Evolutionary conservation across 2,888 invertebrate genomes (phyloP), one percentile per base, ranked within the genome.

Genomic region (Patella caerulea): DNA sequence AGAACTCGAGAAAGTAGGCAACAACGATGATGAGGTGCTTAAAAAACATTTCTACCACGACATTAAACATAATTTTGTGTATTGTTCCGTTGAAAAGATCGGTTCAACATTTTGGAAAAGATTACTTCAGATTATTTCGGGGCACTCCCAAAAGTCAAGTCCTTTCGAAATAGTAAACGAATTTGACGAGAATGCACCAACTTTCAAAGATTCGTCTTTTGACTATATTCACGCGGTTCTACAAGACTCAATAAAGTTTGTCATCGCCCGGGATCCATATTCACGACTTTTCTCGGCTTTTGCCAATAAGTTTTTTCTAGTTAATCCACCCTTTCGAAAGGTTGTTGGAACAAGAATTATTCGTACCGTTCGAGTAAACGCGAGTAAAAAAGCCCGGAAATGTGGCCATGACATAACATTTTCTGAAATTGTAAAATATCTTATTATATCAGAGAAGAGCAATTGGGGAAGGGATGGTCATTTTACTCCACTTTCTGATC

Each of bases 281-380:
- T 65, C 65, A 0, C n/a, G 65, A 19, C 65, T 65, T 19, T 65
- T 65, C n/a, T 65, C 65, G n/a, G 65, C n/a, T n/a, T 65, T 19
- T 65, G 19, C 12, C 3, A 65, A 65, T 65, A 65, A 65, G 65
- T n/a, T 65, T 65, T 65, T 65, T 65, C n/a, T 65, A 17, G n/a
- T 19, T 19, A 45, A 45, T 45, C 9, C 45, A 7, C 45, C 1
- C 45, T 45, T 45, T 45, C 45, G 45, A 45, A 45, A 9, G 45
- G 45, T 45, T 45, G 45, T 45, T 45, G 45, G 45, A 4, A 45
- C 45, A 45, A 45, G 45, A 9, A 45, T 45, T 45, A 19, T 65
- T 65, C 65, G 65, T 12, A 19, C 19, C 2, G 19, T 65, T n/a
- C 19, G n/a, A 19, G n/a, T n/a, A 19, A 19, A 65, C 11, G 19